Evolutionary conservation across 2,797 vertebrate species (phyloP).

Genomic region (Rallus crepitans): DNA sequence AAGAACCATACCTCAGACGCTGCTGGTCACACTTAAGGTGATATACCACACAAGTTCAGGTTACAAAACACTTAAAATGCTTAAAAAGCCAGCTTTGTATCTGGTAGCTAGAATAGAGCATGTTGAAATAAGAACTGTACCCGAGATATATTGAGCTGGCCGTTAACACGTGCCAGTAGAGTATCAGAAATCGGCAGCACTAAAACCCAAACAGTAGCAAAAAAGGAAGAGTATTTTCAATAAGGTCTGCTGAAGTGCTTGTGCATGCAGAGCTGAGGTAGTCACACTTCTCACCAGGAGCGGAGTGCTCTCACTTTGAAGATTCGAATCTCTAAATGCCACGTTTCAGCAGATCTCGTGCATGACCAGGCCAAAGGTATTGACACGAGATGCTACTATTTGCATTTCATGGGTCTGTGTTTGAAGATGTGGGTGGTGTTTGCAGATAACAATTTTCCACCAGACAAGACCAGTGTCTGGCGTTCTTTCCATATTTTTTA

Average conservation of each 20-base stretch:
- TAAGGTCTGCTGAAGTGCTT: background rate
- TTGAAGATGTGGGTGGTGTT: conserved; percentile 45
- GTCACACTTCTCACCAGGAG: background rate
- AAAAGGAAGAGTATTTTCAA: background rate
- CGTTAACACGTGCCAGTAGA: background rate
- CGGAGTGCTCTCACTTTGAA: background rate
- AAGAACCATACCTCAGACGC: background rate
- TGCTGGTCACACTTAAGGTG: background rate
- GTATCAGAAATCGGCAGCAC: background rate
- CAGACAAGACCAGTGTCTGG: conserved; percentile 25
- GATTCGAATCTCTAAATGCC: background rate
- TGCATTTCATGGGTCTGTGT: conserved; percentile 13
- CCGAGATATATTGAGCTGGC: background rate
- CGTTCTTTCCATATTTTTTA: conserved; percentile 47
- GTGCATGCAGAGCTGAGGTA: fast-evolving
- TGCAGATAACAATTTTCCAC: conserved; percentile 59
- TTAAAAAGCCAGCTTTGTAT: background rate
- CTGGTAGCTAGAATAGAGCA: background rate
- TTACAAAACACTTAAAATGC: background rate
- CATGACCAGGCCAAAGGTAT: background rate
- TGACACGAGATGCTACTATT: conserved; percentile 45
- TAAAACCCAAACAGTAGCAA: background rate
- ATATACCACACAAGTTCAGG: background rate
- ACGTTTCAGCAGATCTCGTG: background rate
- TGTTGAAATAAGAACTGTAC: background rate